Evolutionary conservation across 2,797 vertebrate species (phyloP), one percentile per base, ranked within the genome.

Genomic region (Botia kubotai): DNA sequence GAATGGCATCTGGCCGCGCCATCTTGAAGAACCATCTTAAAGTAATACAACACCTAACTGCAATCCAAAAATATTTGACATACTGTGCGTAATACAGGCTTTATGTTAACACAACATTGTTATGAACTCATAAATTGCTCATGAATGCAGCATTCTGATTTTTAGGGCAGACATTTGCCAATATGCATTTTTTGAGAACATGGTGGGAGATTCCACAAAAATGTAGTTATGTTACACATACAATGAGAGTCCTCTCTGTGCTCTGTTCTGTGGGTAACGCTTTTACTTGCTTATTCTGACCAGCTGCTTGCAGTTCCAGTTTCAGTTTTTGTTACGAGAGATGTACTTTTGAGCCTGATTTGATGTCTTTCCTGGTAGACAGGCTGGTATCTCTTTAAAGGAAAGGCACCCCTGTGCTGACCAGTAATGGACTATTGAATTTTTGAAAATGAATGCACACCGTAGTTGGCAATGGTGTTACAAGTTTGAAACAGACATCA

Each of bases 291-390:
- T 73, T 65, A 17, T 19, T 33, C 11, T 65, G 43, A 63, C 26
- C 58, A 33, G n/a, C 23, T 74, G 4, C 36, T 62, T 19, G 46
- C 17, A 19, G n/a, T 75, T 63, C 43, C 26, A 66, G 60, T 76
- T 53, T 76, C 74, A 23, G 66, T 53, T 65, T 75, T 75, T 52
- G 43, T 75, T 60, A 55, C 53, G 48, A 55, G 36, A 29, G 62
- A 48, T 76, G 26, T 63, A 19, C 11, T 6, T 58, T 52, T 21
- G 8, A 23, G 7, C 48, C 12, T 21, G 50, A 48, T 75, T 50
- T 65, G 11, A 63, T 48, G n/a, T 21, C 23, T 14, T 53, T 66
- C 13, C 17, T 66, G 26, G 26, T 23, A 17, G 39, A 46, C 19
- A 36, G n/a, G 46, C 48, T 52, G 23, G 50, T 50, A 63, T 65